These are phyloP conservation scores for Betta splendens DNA, from an alignment of 2,797 vertebrate species.

Conservation along the genomic window DNA sequence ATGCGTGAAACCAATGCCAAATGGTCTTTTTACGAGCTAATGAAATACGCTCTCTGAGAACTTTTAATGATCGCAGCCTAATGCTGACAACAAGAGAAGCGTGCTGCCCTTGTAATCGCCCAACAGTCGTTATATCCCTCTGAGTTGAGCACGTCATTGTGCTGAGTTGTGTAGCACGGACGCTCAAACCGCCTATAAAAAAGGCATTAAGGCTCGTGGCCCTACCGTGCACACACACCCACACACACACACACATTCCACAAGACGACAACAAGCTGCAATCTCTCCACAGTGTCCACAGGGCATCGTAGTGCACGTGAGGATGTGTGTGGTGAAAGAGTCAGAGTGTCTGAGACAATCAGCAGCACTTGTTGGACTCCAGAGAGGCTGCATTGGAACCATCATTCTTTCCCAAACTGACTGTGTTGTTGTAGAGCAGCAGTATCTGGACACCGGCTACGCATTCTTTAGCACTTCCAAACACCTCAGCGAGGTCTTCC, in stretches of 20 bases:
- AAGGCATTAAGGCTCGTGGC: constrained; percentile 57
- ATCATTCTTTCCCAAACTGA: constrained; percentile 19
- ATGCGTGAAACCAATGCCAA: constrained; percentile 57
- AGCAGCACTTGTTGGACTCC: constrained; percentile 21
- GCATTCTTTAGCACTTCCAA: too few species aligned
- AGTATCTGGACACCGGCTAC: not conserved
- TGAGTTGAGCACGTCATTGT: constrained; percentile 29
- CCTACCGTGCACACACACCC: constrained; percentile 17
- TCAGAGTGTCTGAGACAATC: constrained; percentile 26
- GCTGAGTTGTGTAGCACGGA: constrained; percentile 23
- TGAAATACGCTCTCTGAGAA: constrained; percentile 58
- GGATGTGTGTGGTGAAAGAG: constrained; percentile 20
- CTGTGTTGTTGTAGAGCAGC: constrained; percentile 15
- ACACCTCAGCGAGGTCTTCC: constrained; percentile 11
- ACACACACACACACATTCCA: constrained; percentile 20
- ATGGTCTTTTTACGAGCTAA: constrained; percentile 69
- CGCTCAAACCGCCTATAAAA: constrained; percentile 49
- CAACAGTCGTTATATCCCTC: constrained; percentile 37
- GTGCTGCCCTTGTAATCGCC: constrained; percentile 46
- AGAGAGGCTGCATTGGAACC: constrained; percentile 31
- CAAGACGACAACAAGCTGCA: constrained; percentile 34
- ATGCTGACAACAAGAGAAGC: constrained; percentile 56
- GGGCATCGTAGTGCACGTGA: constrained; percentile 45
- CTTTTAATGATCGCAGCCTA: constrained; percentile 55
- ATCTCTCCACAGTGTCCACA: too few species aligned